Evolutionary conservation across 2,888 invertebrate genomes (phyloP).

Genomic region (Phyllotreta striolata): DNA sequence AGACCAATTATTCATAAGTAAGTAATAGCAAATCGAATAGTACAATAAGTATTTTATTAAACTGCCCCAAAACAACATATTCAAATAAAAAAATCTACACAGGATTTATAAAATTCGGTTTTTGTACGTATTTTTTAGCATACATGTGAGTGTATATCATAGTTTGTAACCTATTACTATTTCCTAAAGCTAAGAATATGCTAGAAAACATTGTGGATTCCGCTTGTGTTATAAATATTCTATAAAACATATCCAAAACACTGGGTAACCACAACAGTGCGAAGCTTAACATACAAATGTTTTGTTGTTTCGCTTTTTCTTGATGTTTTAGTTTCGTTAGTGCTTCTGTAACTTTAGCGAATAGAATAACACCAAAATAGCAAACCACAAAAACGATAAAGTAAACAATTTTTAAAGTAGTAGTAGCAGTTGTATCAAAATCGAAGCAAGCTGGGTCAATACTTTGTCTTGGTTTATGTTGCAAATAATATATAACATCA

Average conservation of each 20-base stretch:
- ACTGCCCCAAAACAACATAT: too few relatives aligned
- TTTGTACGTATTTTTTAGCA: constrained; percentile 43
- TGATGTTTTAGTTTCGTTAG: constrained; percentile 42
- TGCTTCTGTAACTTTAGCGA: constrained; percentile 49
- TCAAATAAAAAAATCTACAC: constrained; percentile 6
- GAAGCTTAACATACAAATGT: constrained; percentile 47
- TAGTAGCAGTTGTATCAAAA: constrained; percentile 36
- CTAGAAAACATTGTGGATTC: constrained; percentile 49
- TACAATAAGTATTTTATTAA: too few relatives aligned
- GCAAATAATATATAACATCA: constrained; percentile 45
- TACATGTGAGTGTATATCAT: constrained; percentile 42
- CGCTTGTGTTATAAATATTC: constrained; percentile 50
- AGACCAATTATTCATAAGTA: too few relatives aligned
- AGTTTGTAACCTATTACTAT: constrained; percentile 47
- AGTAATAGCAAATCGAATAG: too few relatives aligned
- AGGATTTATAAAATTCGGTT: constrained; percentile 46
- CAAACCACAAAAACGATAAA: constrained; percentile 51
- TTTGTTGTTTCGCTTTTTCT: constrained; percentile 42
- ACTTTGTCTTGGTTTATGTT: constrained; percentile 33
- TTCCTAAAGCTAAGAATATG: constrained; percentile 50
- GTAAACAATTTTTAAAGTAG: constrained; percentile 50
- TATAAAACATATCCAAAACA: constrained; percentile 51
- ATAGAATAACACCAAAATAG: constrained; percentile 51
- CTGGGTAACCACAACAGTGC: constrained; percentile 55
- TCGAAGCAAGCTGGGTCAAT: constrained; percentile 28